Conservation (phyloP, 2,888 invertebrate species). For the Acrobasis suavella region DNA sequence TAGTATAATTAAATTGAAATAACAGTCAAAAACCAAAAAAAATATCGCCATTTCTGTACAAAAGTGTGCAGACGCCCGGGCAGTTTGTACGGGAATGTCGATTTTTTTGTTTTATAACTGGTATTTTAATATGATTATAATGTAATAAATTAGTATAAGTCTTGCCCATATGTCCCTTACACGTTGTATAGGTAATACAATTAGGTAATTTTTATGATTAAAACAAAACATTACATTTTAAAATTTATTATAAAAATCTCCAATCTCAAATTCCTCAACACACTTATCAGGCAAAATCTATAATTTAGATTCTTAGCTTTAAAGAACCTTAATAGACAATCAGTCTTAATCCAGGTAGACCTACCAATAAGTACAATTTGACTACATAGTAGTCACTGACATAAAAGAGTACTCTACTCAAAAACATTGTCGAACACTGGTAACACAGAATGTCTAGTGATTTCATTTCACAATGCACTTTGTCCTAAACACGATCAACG, state of each 20-base stretch:
- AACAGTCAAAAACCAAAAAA: no score
- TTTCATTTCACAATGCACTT: conserved; percentile 18
- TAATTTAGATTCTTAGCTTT: background rate
- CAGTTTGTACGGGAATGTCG: no score
- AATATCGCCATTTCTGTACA: no score
- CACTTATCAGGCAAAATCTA: background rate
- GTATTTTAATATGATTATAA: no score
- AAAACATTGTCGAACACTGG: conserved; percentile 24
- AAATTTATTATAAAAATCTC: conserved; percentile 2
- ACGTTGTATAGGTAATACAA: no score
- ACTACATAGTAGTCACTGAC: conserved; percentile 1
- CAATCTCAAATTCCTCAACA: background rate
- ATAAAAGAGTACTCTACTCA: conserved; percentile 3
- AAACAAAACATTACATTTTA: background rate
- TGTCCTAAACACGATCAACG: conserved; percentile 50
- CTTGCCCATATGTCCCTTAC: no score
- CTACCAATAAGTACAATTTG: background rate
- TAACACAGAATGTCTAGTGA: conserved; percentile 12
- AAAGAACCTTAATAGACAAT: background rate
- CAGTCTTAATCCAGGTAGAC: background rate
- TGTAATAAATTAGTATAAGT: no score
- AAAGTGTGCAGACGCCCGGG: no score
- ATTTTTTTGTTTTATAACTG: no score
- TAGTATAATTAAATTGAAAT: no score
- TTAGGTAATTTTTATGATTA: background rate